Percentiles rank a stretch among this genome's conserved stretches.
These are phyloP conservation scores for Bellardia bayeri DNA, from an alignment of 2,888 invertebrate genomes.

Conservation along the genomic window DNA sequence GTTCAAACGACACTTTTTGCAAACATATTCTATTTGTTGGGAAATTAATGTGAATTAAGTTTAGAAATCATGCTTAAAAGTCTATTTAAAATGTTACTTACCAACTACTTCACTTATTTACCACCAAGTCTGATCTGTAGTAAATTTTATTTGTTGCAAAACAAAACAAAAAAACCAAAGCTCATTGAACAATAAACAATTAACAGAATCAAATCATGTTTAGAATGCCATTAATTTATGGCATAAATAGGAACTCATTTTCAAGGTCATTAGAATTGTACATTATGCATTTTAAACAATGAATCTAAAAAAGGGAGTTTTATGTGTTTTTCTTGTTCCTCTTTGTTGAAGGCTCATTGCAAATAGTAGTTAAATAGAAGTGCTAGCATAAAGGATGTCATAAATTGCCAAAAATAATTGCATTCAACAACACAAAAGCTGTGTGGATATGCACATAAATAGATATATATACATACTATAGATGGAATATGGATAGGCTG, in stretches of 20 bases:
- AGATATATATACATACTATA: no score
- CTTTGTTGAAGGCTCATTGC: constrained; percentile 58
- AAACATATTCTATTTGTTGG: no score
- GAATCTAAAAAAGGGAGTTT: constrained; percentile 37
- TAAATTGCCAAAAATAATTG: constrained; percentile 72
- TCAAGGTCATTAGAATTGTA: constrained; percentile 82
- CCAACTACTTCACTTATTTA: background rate
- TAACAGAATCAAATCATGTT: constrained; percentile 64
- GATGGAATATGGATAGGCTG: background rate
- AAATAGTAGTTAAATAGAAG: constrained; percentile 29
- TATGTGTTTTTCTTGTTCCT: constrained; percentile 24
- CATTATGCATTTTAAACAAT: constrained; percentile 63
- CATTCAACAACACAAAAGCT: constrained; percentile 30
- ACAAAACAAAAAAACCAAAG: background rate
- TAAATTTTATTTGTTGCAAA: background rate
- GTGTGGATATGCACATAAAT: background rate
- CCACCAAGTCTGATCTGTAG: background rate
- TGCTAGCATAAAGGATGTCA: constrained; percentile 69
- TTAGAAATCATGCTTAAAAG: no score
- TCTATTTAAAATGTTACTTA: background rate
- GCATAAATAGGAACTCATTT: constrained; percentile 80
- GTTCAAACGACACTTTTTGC: no score
- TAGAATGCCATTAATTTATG: constrained; percentile 66
- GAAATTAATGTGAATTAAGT: no score
- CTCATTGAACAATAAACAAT: constrained; percentile 59